Conservation (phyloP, 1,140 invertebrate species). For the Drosophila lacteicornis region DNA sequence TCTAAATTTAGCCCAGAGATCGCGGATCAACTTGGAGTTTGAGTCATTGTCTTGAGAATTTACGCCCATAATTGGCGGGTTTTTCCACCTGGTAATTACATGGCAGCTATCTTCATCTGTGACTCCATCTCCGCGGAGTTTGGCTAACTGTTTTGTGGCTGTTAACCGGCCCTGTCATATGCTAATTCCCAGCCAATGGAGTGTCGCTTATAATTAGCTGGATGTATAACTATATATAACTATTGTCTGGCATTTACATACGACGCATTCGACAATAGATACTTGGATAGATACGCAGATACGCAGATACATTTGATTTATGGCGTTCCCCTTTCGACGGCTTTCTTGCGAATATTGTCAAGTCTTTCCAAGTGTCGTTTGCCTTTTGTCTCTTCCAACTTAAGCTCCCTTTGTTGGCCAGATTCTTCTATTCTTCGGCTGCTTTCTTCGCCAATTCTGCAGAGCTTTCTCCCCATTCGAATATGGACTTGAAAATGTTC, state of each 20-base stretch:
- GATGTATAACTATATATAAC: conserved; percentile 13
- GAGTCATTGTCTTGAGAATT: conserved; percentile 33
- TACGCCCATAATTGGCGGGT: conserved; percentile 24
- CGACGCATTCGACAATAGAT: conserved; percentile 46
- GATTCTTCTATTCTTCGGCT: conserved; percentile 19
- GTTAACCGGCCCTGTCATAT: conserved; percentile 60
- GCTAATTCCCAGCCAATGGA: conserved; percentile 62
- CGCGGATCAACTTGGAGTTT: conserved; percentile 10
- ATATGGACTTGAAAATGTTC: conserved; percentile 12
- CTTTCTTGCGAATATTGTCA: conserved; percentile 41
- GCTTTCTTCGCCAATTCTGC: conserved; percentile 41
- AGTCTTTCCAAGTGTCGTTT: conserved; percentile 47
- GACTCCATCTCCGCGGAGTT: conserved; percentile 28
- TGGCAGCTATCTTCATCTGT: conserved; percentile 45
- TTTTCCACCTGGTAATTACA: conserved; percentile 63
- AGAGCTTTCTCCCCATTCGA: conserved; percentile 37
- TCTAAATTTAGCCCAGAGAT: conserved; percentile 30
- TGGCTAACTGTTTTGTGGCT: conserved; percentile 46
- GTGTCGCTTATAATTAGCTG: conserved; percentile 64
- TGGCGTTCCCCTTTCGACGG: conserved; percentile 32
- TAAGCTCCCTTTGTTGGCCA: conserved; percentile 3
- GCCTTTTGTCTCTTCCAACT: conserved; percentile 33
- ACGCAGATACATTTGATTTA: conserved; percentile 69
- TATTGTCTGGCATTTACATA: conserved; percentile 66
- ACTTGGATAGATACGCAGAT: conserved; percentile 11